Conservation (phyloP, 2,888 invertebrate species). For the Cataglyphis altisquamis region DNA sequence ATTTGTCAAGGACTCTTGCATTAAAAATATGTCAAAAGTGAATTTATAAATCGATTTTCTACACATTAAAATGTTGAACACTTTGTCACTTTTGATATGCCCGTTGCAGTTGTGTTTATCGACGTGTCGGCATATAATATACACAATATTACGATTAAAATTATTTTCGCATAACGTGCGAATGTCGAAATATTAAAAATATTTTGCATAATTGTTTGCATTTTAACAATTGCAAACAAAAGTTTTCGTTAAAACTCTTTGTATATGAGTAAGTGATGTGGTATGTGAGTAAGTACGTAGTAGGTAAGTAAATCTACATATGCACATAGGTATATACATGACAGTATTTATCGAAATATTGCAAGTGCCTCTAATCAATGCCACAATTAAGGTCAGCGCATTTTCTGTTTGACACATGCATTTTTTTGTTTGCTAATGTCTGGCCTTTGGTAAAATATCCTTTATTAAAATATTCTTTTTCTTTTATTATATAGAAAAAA, state of each 20-base stretch:
- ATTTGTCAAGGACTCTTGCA: not conserved
- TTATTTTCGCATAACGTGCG: conserved; percentile 42
- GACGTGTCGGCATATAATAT: conserved; percentile 11
- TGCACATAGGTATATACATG: not conserved
- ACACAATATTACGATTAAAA: conserved; percentile 41
- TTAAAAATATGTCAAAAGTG: conserved; percentile 6
- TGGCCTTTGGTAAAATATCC: not conserved
- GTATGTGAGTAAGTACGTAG: too few species aligned
- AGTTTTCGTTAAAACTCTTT: not conserved
- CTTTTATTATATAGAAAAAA: not conserved
- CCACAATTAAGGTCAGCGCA: conserved; percentile 5
- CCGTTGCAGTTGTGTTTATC: conserved; percentile 10
- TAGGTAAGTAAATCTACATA: not conserved
- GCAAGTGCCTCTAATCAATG: not conserved
- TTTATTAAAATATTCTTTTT: not conserved
- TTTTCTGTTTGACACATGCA: conserved; percentile 23
- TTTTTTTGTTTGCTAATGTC: not conserved
- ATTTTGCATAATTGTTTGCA: conserved; percentile 48
- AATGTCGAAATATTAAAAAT: conserved; percentile 76
- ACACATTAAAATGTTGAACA: not conserved
- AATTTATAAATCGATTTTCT: conserved; percentile 22
- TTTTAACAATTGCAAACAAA: not conserved
- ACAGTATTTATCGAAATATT: not conserved
- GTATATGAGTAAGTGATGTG: too few species aligned
- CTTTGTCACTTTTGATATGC: not conserved